These are phyloP conservation scores for Drosophila bocqueti DNA, from an alignment of 1,140 invertebrate species.

Conservation along the genomic window DNA sequence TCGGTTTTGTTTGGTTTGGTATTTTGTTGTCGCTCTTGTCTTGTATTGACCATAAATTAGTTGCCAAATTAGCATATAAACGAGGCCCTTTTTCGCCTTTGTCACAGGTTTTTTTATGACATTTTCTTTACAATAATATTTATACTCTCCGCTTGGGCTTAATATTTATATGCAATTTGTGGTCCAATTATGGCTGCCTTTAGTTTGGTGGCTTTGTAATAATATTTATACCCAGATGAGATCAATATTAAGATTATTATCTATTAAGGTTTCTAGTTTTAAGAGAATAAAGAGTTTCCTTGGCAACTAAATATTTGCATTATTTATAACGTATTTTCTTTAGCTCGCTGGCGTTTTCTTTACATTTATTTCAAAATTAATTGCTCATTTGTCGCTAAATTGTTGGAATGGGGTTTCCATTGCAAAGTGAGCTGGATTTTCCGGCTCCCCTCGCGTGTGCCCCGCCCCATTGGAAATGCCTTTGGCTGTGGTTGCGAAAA, in stretches of 20 bases:
- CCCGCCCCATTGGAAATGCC: constrained; percentile 40
- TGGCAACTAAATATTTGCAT: neutral
- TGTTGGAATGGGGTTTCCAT: constrained; percentile 82
- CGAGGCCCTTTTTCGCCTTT: constrained; percentile 61
- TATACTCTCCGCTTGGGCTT: constrained; percentile 8
- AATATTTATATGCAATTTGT: constrained; percentile 41
- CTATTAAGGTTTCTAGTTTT: neutral
- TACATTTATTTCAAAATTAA: constrained; percentile 83
- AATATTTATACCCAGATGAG: neutral
- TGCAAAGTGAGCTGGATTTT: constrained; percentile 51
- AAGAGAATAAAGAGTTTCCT: neutral
- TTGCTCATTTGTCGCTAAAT: constrained; percentile 83
- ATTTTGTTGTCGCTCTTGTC: constrained; percentile 79
- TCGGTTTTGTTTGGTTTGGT: constrained; percentile 40
- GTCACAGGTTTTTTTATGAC: constrained; percentile 45
- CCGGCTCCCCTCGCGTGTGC: constrained; percentile 36
- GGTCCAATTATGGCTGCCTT: constrained; percentile 3
- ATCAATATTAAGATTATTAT: constrained; percentile 3
- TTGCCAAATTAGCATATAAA: constrained; percentile 79
- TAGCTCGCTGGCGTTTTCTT: constrained; percentile 44
- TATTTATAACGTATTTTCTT: neutral
- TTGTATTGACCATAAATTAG: constrained; percentile 76
- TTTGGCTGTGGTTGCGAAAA: constrained; percentile 61
- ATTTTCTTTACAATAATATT: constrained; percentile 42
- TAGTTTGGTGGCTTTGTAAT: neutral